Base-by-base conservation (phyloP, 30 jellyfish, hydroid and myxozoan genomes). In the Aurelia sp. region DNA sequence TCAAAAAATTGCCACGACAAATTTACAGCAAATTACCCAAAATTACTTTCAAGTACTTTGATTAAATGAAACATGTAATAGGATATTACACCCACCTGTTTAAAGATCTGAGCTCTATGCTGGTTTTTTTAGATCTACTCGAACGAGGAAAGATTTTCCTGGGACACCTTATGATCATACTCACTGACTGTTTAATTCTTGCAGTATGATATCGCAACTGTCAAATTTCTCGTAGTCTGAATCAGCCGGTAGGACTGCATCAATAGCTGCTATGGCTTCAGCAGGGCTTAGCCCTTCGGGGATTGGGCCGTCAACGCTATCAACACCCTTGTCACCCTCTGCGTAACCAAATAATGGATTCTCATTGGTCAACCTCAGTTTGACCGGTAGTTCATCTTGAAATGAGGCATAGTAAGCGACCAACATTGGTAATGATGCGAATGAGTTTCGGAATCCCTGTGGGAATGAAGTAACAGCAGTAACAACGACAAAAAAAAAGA, bases 321-420 rank as follows among this genome's bases (percentile, higher is more conserved):
- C 96, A 73, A 17, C 71, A 20, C 48, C 84, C 41, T 40, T 68
- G 50, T 55, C 61, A 35, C 66, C 67, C 2, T 47, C 74, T 12
- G 53, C 84, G 18, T 48, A 21, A 44, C 55, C 55, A 10, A 71
- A 70, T 37, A 85, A 65, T 9, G 96, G 92, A 58, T 92, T 84
- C 73, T 87, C 91, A 75, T 69, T 48, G 62, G 92, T 79, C 65
- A 92, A 79, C 82, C 95, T 63, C 92, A 92, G 86, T 59, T 65
- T 76, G 41, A 92, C 88, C 1, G 98, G 97, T 13, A 92, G 78
- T 8, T 92, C 98, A 35, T 81, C 93, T 71, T 82, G 85, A 52
- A 82, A 68, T 18, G 97, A 78, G 75, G 97, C 96, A 41, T 92
- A 92, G 62, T 71, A 85, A 2, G 97, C 97, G 9, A 92, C 96